phyloP scores from a whole-genome alignment of 2,888 invertebrate genomes.

The Acrobasis repandana region DNA sequence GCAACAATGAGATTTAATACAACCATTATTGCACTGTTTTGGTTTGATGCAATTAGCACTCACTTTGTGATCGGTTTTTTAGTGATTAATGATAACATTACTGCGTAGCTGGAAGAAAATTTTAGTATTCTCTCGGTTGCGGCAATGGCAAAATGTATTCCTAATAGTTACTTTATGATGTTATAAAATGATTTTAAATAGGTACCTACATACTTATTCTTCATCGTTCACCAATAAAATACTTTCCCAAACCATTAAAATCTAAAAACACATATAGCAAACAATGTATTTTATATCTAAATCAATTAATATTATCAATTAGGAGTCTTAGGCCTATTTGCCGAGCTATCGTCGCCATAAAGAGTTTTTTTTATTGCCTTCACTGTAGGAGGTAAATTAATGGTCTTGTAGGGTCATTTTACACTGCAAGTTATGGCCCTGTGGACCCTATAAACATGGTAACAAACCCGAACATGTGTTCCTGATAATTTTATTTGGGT shows the following conservation, averaged over 20 bases:
- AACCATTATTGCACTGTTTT: no score
- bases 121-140: no score
- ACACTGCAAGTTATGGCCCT: constrained; percentile 61
- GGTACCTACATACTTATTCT: no score
- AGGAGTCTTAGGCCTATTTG: constrained; percentile 29
- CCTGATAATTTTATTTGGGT: constrained; percentile 62
- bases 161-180: no score
- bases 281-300: not conserved
- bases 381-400: constrained; percentile 69
- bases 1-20: no score
- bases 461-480: constrained; percentile 68
- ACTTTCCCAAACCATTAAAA: not conserved
- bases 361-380: constrained; percentile 58
- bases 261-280: not conserved
- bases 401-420: constrained; percentile 62
- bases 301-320: constrained; percentile 28
- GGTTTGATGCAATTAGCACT: no score
- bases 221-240: no score
- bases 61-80: no score
- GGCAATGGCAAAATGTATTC: no score
- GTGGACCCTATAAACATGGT: constrained; percentile 57
- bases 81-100: no score
- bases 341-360: constrained; percentile 57
- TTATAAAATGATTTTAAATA: no score
- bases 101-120: no score